Percentiles rank a stretch among this genome's conserved stretches.
Conservation (phyloP, 2,888 invertebrate species). For the Emmelina monodactyla region DNA sequence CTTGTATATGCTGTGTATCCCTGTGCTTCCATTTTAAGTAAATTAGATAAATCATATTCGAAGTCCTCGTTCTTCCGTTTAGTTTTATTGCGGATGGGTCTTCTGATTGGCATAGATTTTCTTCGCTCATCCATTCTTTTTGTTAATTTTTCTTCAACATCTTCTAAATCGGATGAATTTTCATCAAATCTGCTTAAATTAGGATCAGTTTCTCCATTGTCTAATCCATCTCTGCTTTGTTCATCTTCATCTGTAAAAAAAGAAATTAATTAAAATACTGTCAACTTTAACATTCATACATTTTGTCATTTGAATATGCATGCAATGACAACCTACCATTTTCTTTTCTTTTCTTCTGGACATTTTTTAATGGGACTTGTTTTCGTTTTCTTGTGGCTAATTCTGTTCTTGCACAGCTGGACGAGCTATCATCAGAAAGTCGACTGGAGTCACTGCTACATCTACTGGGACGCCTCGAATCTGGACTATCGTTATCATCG, state of each 20-base stretch:
- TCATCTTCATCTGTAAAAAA: constrained; percentile 31
- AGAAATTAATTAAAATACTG: constrained; percentile 3
- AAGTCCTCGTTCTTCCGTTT: constrained; percentile 74
- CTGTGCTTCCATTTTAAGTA: constrained; percentile 60
- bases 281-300: not conserved
- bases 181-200: constrained; percentile 33
- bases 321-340: constrained; percentile 26
- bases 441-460: constrained; percentile 56
- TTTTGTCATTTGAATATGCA: too few relatives aligned
- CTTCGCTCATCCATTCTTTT: constrained; percentile 24
- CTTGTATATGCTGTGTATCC: constrained; percentile 41
- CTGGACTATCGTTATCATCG: constrained; percentile 33
- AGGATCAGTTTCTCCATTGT: constrained; percentile 12
- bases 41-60: constrained; percentile 72
- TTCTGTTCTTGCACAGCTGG: constrained; percentile 37
- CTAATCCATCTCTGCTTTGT: constrained; percentile 23
- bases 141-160: constrained; percentile 33
- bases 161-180: constrained; percentile 56
- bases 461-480: constrained; percentile 46
- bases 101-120: constrained; percentile 36
- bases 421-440: constrained; percentile 52
- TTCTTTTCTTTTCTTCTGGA: constrained; percentile 25
- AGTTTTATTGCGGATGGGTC: constrained; percentile 71
- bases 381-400: constrained; percentile 39
- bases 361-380: constrained; percentile 25